Conservation (phyloP, 2,888 invertebrate species). For the Athalia cordata region DNA sequence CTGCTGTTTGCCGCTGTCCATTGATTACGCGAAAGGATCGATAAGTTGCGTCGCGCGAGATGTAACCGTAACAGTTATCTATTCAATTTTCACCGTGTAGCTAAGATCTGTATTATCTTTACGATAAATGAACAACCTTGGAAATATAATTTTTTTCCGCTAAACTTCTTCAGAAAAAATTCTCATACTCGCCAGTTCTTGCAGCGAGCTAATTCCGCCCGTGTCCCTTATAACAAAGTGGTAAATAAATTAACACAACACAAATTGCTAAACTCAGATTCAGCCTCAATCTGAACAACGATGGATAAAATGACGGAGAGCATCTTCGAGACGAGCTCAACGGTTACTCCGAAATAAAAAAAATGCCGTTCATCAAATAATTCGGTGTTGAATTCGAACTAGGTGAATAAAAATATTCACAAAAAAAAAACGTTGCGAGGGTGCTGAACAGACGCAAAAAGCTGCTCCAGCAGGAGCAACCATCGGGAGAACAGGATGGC, state of each 20-base stretch:
- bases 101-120: background rate
- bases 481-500: conserved; percentile 35
- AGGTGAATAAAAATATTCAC: conserved; percentile 12
- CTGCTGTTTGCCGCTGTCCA: background rate
- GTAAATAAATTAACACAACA: background rate
- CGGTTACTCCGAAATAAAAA: conserved; percentile 16
- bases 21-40: conserved; percentile 20
- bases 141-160: no score
- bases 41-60: conserved; percentile 19
- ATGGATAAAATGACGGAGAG: conserved; percentile 30
- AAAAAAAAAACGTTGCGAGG: background rate
- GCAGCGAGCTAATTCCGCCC: no score
- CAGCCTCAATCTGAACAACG: background rate
- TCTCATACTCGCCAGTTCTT: no score
- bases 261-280: conserved; percentile 24
- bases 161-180: no score
- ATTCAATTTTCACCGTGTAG: background rate
- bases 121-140: no score
- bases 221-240: background rate
- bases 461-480: conserved; percentile 24
- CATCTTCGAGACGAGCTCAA: conserved; percentile 1
- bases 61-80: conserved; percentile 8
- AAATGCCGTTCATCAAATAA: background rate
- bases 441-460: background rate
- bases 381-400: conserved; percentile 5